Conservation (phyloP, 1,140 invertebrate genomes). For the Microplitis mediator region DNA sequence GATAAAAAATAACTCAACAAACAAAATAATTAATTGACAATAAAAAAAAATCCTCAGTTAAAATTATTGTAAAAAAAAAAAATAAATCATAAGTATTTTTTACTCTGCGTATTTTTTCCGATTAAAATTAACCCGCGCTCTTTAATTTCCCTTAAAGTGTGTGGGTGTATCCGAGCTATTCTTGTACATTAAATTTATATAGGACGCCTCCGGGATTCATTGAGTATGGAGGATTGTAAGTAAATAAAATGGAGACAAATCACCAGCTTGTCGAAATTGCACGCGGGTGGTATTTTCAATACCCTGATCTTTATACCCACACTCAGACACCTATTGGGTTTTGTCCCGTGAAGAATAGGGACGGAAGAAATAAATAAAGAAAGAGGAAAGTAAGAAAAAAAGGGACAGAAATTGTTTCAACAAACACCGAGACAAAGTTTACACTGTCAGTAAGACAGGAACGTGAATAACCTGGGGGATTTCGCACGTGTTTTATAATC, state of each 20-base stretch:
- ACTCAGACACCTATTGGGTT: not conserved
- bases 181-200: not conserved
- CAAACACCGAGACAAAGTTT: not conserved
- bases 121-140: not conserved
- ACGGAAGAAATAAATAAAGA: not conserved
- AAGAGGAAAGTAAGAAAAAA: not conserved
- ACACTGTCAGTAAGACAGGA: not conserved
- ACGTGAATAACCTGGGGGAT: conserved; percentile 18
- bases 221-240: conserved; percentile 50
- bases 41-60: too few relatives aligned
- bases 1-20: not conserved
- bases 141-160: not conserved
- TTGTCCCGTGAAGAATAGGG: not conserved
- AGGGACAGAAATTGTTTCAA: not conserved
- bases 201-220: conserved; percentile 37
- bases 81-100: not conserved
- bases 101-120: too few relatives aligned
- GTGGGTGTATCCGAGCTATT: not conserved
- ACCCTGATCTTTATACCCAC: not conserved
- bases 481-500: conserved; percentile 13
- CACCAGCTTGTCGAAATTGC: conserved; percentile 39
- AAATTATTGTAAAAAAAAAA: not conserved
- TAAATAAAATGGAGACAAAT: conserved; percentile 58
- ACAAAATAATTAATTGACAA: not conserved
- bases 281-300: conserved; percentile 36